Evolutionary conservation across 2,888 invertebrate genomes (phyloP), one percentile per base, ranked within the genome.

Genomic region (Biston betularia): DNA sequence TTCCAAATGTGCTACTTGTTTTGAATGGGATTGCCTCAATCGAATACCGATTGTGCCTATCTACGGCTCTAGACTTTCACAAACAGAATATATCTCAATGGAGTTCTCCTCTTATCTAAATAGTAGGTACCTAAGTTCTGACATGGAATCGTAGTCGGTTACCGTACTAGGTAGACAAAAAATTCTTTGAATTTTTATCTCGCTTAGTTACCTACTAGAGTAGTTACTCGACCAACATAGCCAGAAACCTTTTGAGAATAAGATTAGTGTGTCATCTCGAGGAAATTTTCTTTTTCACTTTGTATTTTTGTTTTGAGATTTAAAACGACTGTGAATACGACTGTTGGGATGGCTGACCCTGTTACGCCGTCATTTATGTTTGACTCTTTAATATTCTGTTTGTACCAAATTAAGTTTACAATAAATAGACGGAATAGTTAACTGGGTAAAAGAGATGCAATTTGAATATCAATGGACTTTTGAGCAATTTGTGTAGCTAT

Each of bases 211-310:
- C 70, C 71, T 79, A 75, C 77, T 80, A 74, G 73, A 70, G 67
- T 67, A 76, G 69, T 65, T 74, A 69, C 69, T 75, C 73, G 65
- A 73, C 72, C 71, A 69, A 75, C 67, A 66, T 72, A 72, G 68
- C 56, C 65, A 58, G 63, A 24, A 24, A 59, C 58, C 58, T 65
- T 58, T 24, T 63, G 54, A 66, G 59, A 80, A 74, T 63, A 56
- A 73, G 73, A 75, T 76, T 74, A 78, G 70, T 75, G 70, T 76
- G 72, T 63, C 56, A 72, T 78, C 75, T 68, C 54, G 58, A 57
- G 69, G 33, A 60, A 75, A 69, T 71, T 75, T 74, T 71, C 63
- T 67, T 50, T 71, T 75, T 65, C 38, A 72, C 63, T 73, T 75
- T 75, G 63, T 69, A 54, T 68, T 61, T 24, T 69, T 66, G 65